phyloP scores from a whole-genome alignment of 2,797 vertebrate species.

The Saxicola maurus region DNA sequence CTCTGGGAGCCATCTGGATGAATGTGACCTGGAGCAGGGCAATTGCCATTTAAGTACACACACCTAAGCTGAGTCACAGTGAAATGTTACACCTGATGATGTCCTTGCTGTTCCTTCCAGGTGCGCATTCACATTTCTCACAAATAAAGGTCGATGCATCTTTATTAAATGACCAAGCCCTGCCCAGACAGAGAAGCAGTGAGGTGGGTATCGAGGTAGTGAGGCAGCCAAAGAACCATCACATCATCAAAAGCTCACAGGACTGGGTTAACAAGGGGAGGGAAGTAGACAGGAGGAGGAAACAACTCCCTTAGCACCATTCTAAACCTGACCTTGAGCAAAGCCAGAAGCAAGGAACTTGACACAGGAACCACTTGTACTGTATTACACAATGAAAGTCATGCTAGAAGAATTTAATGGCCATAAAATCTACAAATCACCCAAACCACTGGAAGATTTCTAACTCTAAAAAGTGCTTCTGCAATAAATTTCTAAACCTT shows the following conservation, averaged over 20 bases:
- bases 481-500: background rate
- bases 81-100: background rate
- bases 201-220: background rate
- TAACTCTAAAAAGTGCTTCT: background rate
- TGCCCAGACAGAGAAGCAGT: background rate
- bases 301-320: background rate
- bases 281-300: background rate
- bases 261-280: background rate
- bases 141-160: background rate
- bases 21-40: background rate
- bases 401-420: background rate
- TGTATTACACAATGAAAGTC: background rate
- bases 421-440: background rate
- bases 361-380: background rate
- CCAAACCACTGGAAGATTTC: background rate
- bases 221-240: background rate
- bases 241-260: background rate
- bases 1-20: background rate
- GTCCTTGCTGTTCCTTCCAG: background rate
- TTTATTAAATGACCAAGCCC: background rate
- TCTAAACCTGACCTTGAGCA: background rate
- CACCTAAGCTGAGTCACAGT: background rate
- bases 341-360: background rate
- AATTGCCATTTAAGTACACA: background rate
- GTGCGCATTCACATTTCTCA: background rate